A percentile compares a stretch with the other conserved stretches of the same genome.
Evolutionary conservation across 2,888 invertebrate genomes (phyloP).

Genomic region (Mesorhabditis belari): DNA sequence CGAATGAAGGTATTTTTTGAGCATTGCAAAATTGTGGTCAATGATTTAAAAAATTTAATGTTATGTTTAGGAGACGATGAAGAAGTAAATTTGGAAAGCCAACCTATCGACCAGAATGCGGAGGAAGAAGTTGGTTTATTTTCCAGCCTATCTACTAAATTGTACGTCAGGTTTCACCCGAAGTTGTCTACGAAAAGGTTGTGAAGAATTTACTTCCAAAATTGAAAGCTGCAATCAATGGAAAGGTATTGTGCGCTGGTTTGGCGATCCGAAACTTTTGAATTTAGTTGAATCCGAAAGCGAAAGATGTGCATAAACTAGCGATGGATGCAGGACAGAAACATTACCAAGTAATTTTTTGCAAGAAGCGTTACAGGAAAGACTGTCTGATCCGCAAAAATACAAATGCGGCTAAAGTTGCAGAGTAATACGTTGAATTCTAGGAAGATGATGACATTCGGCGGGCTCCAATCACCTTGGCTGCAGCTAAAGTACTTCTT

Average conservation of each 20-base stretch:
- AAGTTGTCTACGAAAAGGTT: constrained; percentile 68
- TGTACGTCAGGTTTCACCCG: not conserved
- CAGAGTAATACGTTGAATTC: constrained; percentile 2
- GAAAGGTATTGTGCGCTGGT: too few relatives aligned
- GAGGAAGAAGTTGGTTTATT: too few relatives aligned
- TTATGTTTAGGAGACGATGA: constrained; percentile 18
- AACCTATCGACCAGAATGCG: too few relatives aligned
- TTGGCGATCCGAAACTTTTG: too few relatives aligned
- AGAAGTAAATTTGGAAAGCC: too few relatives aligned
- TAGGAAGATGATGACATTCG: constrained; percentile 71
- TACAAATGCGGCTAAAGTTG: too few relatives aligned
- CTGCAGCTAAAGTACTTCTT: constrained; percentile 82
- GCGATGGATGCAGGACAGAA: not conserved
- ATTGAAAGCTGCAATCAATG: constrained; percentile 67
- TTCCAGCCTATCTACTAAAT: too few relatives aligned
- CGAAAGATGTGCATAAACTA: not conserved
- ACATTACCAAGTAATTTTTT: too few relatives aligned
- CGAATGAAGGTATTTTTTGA: constrained; percentile 8
- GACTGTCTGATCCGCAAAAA: too few relatives aligned
- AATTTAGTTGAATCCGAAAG: not conserved
- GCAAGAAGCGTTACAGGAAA: too few relatives aligned
- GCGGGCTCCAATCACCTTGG: constrained; percentile 82
- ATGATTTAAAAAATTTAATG: constrained; percentile 15
- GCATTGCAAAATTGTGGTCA: constrained; percentile 9
- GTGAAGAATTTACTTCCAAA: constrained; percentile 71